These are phyloP conservation scores for Drosophila kanapiae DNA, from an alignment of 1,140 invertebrate genomes.

Conservation along the genomic window DNA sequence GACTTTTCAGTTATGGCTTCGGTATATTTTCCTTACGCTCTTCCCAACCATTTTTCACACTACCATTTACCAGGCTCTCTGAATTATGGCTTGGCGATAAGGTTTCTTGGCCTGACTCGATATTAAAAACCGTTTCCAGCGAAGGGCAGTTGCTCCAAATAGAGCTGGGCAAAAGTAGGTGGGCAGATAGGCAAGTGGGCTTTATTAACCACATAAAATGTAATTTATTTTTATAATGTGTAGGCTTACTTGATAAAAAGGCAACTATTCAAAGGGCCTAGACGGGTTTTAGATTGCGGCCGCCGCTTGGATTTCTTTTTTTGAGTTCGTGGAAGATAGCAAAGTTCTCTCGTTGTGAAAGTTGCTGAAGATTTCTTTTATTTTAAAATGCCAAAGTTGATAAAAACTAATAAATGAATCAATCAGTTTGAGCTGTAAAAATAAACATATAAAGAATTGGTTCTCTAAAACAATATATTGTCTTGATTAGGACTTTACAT, in stretches of 20 bases:
- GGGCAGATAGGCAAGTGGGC: conserved; percentile 55
- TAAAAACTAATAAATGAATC: conserved; percentile 10
- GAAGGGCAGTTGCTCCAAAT: conserved; percentile 72
- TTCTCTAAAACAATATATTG: background rate
- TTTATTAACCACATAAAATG: conserved; percentile 65
- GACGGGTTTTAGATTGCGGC: conserved; percentile 44
- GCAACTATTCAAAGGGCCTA: conserved; percentile 39
- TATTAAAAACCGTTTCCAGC: conserved; percentile 32
- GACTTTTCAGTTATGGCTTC: conserved; percentile 37
- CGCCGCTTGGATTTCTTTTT: conserved; percentile 17
- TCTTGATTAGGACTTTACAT: background rate
- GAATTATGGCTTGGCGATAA: conserved; percentile 59
- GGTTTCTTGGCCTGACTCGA: conserved; percentile 4
- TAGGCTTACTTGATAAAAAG: conserved; percentile 65
- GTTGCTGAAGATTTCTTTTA: background rate
- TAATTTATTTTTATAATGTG: conserved; percentile 60
- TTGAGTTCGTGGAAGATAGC: background rate
- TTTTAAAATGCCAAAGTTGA: background rate
- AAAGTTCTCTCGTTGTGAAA: conserved; percentile 24
- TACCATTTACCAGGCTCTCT: conserved; percentile 32
- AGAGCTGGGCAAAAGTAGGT: conserved; percentile 42
- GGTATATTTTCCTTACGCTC: conserved; percentile 23
- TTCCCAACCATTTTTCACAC: conserved; percentile 20
- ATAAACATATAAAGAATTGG: background rate
- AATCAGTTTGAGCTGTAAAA: background rate